Base-by-base conservation (phyloP, 2,888 invertebrate species). In the Drosophila pseudotalamancana region DNA sequence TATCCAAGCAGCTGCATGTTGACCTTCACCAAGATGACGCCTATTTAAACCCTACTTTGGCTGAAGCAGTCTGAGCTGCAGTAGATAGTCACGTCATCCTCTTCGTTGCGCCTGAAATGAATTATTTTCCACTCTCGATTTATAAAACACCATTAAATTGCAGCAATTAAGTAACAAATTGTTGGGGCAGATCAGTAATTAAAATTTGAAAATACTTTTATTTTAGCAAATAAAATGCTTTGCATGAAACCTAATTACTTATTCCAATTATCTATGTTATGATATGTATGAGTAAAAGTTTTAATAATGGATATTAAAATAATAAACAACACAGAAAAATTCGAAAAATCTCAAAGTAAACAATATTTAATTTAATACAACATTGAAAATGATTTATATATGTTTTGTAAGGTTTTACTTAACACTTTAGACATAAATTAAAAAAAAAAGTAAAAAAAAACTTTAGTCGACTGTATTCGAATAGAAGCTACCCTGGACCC, bases 171-270 rank as follows among this genome's bases (percentile, higher is more conserved):
- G 71, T 60, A 62, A 77, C 77, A 77, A 77, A 73, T 83, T 80
- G 81, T 86, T 81, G 77, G 25, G 80, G 80, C 71, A 86, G 80
- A 86, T 86, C 87, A 80, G 87, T 71, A 63, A 74, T 80, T 73
- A 68, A 80, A 76, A 76, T 77, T 83, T 51, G 66, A 75, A 82
- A 85, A 65, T 67, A 76, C 83, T 82, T 78, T 85, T 82, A 75
- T 66, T 68, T 35, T 8, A 29, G n/a, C 8, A 59, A 27, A 46
- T 12, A 46, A 39, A 61, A 40, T 48, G 25, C 56, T 59, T 59
- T 34, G 31, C 39, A 12, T 21, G 8, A 55, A 51, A 45, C 54
- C 12, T 31, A 60, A 71, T 71, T 71, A 43, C 4, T 14, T 60
- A 62, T 68, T 37, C 53, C 51, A 56, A 32, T 73, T 56, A 45